Conservation (phyloP, 2,888 invertebrate genomes). For the Campoplex nolae region DNA sequence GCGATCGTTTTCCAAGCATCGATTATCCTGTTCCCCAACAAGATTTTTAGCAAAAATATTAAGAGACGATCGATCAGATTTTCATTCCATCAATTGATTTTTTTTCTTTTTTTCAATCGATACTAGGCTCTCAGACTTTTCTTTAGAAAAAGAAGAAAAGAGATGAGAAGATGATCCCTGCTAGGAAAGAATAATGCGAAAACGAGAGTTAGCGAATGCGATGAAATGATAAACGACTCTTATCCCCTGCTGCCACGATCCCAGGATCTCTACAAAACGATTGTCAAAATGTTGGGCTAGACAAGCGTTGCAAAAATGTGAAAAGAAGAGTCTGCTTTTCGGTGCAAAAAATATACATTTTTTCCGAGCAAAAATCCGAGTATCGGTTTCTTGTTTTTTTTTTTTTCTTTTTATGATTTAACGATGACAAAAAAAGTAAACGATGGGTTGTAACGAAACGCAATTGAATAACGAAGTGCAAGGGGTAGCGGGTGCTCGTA, state of each 20-base stretch:
- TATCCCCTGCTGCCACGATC: constrained; percentile 17
- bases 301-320: not conserved
- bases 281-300: not conserved
- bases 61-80: not conserved
- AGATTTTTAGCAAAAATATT: not conserved
- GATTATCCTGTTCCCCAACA: not conserved
- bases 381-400: not conserved
- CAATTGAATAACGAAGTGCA: not conserved
- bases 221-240: constrained; percentile 58
- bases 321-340: not conserved
- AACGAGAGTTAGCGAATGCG: constrained; percentile 17
- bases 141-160: not conserved
- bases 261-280: not conserved
- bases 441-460: not conserved
- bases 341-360: not conserved
- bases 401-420: not conserved
- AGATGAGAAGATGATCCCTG: not conserved
- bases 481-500: not conserved
- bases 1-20: not conserved
- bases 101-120: not conserved
- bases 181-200: not conserved
- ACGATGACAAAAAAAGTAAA: not conserved
- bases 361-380: not conserved
- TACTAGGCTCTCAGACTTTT: not conserved
- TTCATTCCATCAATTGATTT: not conserved